Conservation (phyloP, 2,113 vertebrate species). For the Labeo rohita region DNA sequence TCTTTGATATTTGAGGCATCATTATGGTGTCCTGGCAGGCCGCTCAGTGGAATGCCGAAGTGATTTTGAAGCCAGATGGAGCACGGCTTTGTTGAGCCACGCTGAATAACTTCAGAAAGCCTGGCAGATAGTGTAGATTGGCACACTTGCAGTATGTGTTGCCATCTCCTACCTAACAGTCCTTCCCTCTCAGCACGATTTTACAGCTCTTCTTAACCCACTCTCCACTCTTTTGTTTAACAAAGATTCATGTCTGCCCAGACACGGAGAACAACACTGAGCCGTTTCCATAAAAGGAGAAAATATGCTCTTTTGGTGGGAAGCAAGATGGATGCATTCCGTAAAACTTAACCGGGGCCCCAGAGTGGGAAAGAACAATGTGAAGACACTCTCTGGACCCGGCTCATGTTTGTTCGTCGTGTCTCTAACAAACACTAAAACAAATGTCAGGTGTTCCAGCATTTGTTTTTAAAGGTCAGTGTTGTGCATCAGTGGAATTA, state of each 20-base stretch:
- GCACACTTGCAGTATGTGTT: constrained; percentile 5
- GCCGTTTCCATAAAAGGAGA: constrained; percentile 86
- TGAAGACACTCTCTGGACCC: neutral
- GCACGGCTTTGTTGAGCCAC: constrained; percentile 33
- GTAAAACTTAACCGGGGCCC: constrained; percentile 39
- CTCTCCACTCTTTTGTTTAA: constrained; percentile 58
- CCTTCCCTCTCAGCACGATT: constrained; percentile 17
- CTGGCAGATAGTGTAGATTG: constrained; percentile 29
- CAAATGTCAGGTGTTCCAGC: constrained; percentile 1
- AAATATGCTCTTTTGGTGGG: constrained; percentile 74
- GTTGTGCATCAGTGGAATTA: neutral
- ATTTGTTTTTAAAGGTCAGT: constrained; percentile 14
- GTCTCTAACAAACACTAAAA: neutral
- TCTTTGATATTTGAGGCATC: constrained; percentile 53
- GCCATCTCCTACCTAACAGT: constrained; percentile 1
- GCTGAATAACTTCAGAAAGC: constrained; percentile 33
- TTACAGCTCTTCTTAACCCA: constrained; percentile 39
- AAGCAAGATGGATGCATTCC: constrained; percentile 50
- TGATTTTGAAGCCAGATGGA: constrained; percentile 39
- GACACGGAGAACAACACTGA: constrained; percentile 62
- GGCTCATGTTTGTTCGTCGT: neutral
- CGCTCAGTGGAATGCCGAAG: constrained; percentile 38
- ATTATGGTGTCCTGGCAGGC: constrained; percentile 45
- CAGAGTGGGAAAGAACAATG: constrained; percentile 20
- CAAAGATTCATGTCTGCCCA: constrained; percentile 61